Evolutionary conservation across 2,797 vertebrate genomes (phyloP).

Genomic region (Brachyalestes nurse): DNA sequence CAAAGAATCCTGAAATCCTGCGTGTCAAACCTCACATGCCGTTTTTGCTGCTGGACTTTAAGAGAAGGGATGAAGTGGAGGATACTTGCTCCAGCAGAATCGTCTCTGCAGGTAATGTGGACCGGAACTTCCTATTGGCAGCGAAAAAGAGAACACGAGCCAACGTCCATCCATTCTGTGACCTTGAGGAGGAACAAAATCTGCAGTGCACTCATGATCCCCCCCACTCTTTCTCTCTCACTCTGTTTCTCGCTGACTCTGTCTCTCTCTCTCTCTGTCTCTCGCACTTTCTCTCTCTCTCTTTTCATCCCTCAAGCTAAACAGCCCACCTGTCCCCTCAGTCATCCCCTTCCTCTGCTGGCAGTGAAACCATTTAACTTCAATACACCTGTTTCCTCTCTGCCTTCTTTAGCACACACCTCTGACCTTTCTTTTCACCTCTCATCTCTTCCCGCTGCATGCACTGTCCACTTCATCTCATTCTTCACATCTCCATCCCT

Average conservation of each 20-base stretch:
- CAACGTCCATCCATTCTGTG: conserved; percentile 30
- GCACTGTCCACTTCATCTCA: neutral
- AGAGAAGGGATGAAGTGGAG: neutral
- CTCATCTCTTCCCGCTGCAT: neutral
- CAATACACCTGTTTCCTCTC: conserved; percentile 24
- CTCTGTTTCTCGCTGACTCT: too few relatives aligned
- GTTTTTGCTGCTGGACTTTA: neutral
- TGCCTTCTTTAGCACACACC: neutral
- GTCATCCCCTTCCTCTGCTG: conserved; percentile 8
- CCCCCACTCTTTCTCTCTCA: too few relatives aligned
- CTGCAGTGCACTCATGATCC: conserved; percentile 33
- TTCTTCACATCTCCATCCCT: too few relatives aligned
- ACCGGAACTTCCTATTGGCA: conserved; percentile 9
- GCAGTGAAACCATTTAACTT: conserved; percentile 24
- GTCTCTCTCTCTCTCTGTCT: neutral
- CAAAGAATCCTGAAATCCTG: too few relatives aligned
- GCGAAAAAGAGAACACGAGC: neutral
- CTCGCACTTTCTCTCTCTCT: neutral
- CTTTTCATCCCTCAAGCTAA: neutral
- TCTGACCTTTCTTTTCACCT: too few relatives aligned
- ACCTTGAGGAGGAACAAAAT: conserved; percentile 34
- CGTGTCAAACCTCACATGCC: neutral
- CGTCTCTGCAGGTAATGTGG: neutral
- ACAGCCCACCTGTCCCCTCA: neutral
- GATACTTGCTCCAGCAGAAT: neutral